Base-by-base conservation (phyloP, 2,888 invertebrate genomes). In the Drosophila neotestacea region DNA sequence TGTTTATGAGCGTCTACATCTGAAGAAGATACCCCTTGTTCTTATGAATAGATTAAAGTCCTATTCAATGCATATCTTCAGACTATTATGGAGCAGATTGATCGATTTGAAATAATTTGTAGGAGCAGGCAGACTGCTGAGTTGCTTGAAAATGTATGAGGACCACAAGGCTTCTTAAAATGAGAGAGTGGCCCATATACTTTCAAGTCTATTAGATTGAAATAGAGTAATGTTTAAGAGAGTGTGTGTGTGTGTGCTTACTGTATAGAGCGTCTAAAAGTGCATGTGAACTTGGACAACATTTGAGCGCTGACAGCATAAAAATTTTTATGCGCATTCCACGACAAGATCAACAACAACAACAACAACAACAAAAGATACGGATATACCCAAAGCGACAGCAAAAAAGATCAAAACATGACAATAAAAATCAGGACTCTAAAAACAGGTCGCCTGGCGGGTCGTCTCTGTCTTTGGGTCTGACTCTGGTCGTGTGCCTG, bases 371-470 rank as follows among this genome's bases (percentile, higher is more conserved):
- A 41, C 41, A 60, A 51, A 48, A 72, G 63, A 63, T 54, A 68
- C 44, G 32, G 16, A 69, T 54, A 68, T 48, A 59, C 39, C 51
- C 55, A 36, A 50, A 61, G 48, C 52, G 55, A 78, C 50, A 66
- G 61, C 64, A 55, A 76, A 82, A 85, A 78, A 88, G 80, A 85
- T 83, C 86, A 85, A 85, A 85, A 88, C 88, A 88, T 85, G 85
- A 85, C 88, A 88, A 88, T 86, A 88, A 88, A 88, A 89, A 85
- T 87, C 88, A 88, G 87, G 87, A 88, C 85, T 87, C 73, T 84
- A 69, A 88, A 78, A 85, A 83, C 85, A 82, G 83, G 83, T 80
- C 83, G 85, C 63, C 59, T 67, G 75, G 50, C 70, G 64, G 60
- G 73, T 68, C 73, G 79, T 62, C 62, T 44, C 51, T 69, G 47